Conservation (phyloP, 1,140 invertebrate genomes). For the Heliothis subflexa region DNA sequence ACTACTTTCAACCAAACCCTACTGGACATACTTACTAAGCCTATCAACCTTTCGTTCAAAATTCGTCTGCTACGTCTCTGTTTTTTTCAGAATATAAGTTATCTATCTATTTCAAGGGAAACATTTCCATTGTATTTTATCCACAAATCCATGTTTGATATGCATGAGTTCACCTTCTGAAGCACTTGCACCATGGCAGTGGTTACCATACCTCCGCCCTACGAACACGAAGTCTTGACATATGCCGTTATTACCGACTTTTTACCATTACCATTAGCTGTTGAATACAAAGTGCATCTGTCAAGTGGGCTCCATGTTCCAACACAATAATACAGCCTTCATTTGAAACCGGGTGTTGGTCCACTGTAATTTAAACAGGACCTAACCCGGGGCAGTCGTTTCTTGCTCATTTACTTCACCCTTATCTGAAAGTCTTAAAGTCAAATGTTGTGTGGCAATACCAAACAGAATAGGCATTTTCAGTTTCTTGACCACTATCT, state of each 20-base stretch:
- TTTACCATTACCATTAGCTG: slow-evolving; percentile 29
- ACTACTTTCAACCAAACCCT: too few relatives aligned
- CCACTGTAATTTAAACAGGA: slow-evolving; percentile 51
- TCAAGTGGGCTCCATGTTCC: slow-evolving; percentile 8
- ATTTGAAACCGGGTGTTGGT: slow-evolving; percentile 24
- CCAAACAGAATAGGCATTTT: background rate
- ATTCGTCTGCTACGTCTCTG: too few relatives aligned
- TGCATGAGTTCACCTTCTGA: background rate
- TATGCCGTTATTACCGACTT: slow-evolving; percentile 21
- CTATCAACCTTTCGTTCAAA: too few relatives aligned
- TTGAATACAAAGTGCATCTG: slow-evolving; percentile 41
- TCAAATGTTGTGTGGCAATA: slow-evolving; percentile 4
- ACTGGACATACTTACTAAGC: too few relatives aligned
- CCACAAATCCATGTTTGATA: too few relatives aligned
- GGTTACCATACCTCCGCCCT: background rate
- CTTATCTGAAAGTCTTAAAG: slow-evolving; percentile 27
- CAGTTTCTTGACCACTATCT: background rate
- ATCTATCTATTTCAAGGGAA: too few relatives aligned
- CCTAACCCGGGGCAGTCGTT: slow-evolving; percentile 50
- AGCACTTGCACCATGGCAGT: background rate
- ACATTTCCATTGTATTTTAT: too few relatives aligned
- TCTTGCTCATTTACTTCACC: slow-evolving; percentile 5
- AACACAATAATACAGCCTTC: slow-evolving; percentile 48
- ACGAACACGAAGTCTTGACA: background rate
- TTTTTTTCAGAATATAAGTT: too few relatives aligned